Conservation (phyloP, 2,888 invertebrate genomes). For the Harpagoxenus sublaevis region DNA sequence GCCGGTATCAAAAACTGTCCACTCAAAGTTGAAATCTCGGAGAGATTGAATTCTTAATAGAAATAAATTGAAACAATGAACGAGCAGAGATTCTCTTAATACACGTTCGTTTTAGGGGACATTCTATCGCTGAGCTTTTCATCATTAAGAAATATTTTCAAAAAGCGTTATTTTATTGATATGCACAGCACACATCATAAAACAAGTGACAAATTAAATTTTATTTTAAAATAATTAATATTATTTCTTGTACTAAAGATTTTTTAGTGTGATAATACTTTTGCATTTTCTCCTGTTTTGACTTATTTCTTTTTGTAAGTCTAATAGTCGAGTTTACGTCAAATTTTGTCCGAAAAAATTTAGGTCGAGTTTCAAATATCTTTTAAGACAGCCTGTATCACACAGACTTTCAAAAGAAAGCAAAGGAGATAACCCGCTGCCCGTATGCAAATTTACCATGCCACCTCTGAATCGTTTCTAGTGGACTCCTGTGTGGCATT, state of each 20-base stretch:
- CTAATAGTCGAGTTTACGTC: not conserved
- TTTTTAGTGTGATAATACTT: not conserved
- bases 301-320: not conserved
- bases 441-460: conserved; percentile 76
- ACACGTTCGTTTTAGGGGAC: not conserved
- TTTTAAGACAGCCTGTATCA: conserved; percentile 40
- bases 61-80: conserved; percentile 14
- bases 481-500: conserved; percentile 76
- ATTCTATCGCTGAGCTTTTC: not conserved
- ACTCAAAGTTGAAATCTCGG: not conserved
- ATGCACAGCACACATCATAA: not conserved
- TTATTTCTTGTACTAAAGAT: not conserved
- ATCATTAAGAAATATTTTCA: not conserved
- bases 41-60: conserved; percentile 14
- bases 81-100: not conserved
- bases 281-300: not conserved
- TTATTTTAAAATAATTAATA: conserved; percentile 15
- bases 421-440: conserved; percentile 73
- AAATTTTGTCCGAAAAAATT: conserved; percentile 8
- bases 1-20: conserved; percentile 23
- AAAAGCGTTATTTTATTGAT: not conserved
- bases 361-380: not conserved
- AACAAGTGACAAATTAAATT: not conserved
- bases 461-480: conserved; percentile 58
- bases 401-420: conserved; percentile 14